A percentile compares a stretch with the other conserved stretches of the same genome.
Evolutionary conservation across 2,888 invertebrate species (phyloP).

Genomic region (Ctenicera cuprea): DNA sequence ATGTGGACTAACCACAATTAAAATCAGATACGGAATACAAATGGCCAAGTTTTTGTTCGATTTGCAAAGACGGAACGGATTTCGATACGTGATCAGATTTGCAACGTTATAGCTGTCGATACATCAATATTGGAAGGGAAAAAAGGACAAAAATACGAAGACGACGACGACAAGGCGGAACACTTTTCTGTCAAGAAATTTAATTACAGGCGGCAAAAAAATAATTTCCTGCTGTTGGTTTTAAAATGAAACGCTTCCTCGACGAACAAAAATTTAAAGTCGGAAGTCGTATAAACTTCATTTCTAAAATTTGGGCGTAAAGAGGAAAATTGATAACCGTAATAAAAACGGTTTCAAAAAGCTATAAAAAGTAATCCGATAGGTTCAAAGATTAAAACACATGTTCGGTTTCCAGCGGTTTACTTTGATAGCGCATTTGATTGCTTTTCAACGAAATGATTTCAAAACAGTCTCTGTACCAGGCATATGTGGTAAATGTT

Average conservation of each 20-base stretch:
- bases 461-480: conserved; percentile 16
- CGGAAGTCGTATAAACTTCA: no score
- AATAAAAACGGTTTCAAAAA: background rate
- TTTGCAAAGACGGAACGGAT: conserved; percentile 39
- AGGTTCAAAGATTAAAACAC: conserved; percentile 9
- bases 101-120: conserved; percentile 18
- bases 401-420: conserved; percentile 4
- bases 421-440: conserved; percentile 22
- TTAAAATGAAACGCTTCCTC: background rate
- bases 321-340: no score
- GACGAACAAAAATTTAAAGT: no score
- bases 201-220: background rate
- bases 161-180: conserved; percentile 3
- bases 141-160: background rate
- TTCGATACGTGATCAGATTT: conserved; percentile 42
- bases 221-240: background rate
- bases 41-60: conserved; percentile 9
- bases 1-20: conserved; percentile 35
- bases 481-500: background rate
- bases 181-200: background rate
- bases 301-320: no score
- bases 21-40: conserved; percentile 32
- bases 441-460: conserved; percentile 24
- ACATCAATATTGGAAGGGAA: background rate
- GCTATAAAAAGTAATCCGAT: conserved; percentile 4